These are phyloP conservation scores for Calliphora vicina DNA, from an alignment of 1,140 invertebrate species.

Conservation along the genomic window DNA sequence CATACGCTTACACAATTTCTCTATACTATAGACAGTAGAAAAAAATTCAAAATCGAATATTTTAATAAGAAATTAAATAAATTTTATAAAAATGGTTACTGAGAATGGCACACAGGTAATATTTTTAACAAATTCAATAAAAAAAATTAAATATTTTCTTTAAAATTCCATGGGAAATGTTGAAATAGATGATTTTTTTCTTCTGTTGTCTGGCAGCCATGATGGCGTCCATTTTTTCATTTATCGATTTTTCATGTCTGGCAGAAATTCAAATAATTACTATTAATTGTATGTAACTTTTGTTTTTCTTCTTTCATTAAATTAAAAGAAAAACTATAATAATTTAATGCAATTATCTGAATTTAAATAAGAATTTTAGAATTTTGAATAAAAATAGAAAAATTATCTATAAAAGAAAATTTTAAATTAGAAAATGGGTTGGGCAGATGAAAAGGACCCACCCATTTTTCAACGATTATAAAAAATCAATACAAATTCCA, in stretches of 20 bases:
- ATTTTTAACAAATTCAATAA: background rate
- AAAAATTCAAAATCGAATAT: conserved; percentile 32
- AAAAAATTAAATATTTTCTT: conserved; percentile 27
- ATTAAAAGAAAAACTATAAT: no score
- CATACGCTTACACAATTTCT: conserved; percentile 61
- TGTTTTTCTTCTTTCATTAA: no score
- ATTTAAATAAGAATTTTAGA: background rate
- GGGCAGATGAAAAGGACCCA: background rate
- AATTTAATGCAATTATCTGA: no score
- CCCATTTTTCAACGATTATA: background rate
- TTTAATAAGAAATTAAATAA: conserved; percentile 40
- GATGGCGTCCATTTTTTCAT: conserved; percentile 61
- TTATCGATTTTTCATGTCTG: conserved; percentile 42
- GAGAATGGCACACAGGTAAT: conserved; percentile 63
- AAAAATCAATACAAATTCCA: background rate
- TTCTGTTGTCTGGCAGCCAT: conserved; percentile 51
- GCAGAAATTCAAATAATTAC: background rate
- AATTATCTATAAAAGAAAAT: background rate
- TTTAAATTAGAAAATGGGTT: background rate
- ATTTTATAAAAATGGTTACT: conserved; percentile 57
- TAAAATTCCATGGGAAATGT: conserved; percentile 29
- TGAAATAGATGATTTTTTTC: conserved; percentile 32
- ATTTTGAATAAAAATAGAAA: background rate
- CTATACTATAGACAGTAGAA: conserved; percentile 49
- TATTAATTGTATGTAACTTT: background rate